Evolutionary conservation across 2,888 invertebrate species (phyloP).

Genomic region (Pristionchus exspectatus): DNA sequence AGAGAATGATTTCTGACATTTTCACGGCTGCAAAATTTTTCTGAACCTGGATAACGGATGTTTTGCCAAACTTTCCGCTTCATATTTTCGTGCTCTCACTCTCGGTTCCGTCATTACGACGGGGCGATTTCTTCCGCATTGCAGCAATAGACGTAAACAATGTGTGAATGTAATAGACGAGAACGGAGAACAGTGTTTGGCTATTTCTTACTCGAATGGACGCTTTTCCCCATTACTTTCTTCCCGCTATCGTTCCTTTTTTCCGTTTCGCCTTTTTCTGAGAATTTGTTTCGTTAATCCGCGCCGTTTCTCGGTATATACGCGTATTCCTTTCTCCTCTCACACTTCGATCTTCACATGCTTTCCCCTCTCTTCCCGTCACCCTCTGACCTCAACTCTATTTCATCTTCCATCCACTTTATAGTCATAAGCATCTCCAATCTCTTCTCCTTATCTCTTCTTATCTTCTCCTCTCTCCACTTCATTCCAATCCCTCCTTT

Average conservation of each 20-base stretch:
- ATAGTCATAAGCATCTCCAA: constrained; percentile 19
- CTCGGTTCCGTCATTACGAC: neutral
- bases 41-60: too few relatives aligned
- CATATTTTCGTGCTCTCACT: too few relatives aligned
- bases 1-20: too few relatives aligned
- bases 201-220: too few relatives aligned
- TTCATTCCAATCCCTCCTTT: neutral
- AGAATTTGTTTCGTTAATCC: neutral
- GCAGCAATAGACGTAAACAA: neutral
- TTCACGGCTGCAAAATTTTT: too few relatives aligned
- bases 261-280: neutral
- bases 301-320: too few relatives aligned
- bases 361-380: neutral
- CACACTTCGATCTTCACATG: constrained; percentile 22
- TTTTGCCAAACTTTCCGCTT: too few relatives aligned
- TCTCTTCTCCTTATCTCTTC: neutral
- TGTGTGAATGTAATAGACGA: neutral
- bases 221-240: too few relatives aligned
- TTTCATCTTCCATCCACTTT: neutral
- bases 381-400: constrained; percentile 3
- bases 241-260: neutral
- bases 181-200: too few relatives aligned
- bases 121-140: neutral
- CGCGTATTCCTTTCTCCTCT: neutral
- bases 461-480: neutral